These are phyloP conservation scores for Spialia ferax DNA, from an alignment of 2,888 invertebrate species.

Conservation along the genomic window DNA sequence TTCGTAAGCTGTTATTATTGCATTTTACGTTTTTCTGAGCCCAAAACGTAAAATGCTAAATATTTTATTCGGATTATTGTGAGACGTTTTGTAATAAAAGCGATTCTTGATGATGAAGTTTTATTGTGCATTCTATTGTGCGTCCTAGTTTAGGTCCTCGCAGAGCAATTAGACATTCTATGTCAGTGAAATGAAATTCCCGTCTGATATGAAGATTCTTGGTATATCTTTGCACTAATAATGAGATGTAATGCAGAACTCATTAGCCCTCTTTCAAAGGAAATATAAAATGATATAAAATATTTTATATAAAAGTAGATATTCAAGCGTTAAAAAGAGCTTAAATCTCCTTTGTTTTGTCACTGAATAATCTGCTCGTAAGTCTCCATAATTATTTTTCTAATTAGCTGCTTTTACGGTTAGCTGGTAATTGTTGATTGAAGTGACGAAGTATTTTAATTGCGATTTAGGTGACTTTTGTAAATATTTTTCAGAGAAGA, in stretches of 20 bases:
- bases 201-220: constrained; percentile 12
- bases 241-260: background rate
- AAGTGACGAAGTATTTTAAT: background rate
- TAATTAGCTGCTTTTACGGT: constrained; percentile 20
- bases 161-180: constrained; percentile 9
- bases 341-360: background rate
- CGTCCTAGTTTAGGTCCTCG: constrained; percentile 10
- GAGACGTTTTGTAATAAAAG: constrained; percentile 63
- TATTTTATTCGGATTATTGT: constrained; percentile 45
- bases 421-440: background rate
- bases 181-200: constrained; percentile 27
- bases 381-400: background rate
- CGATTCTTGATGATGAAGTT: constrained; percentile 47
- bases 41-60: constrained; percentile 76
- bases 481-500: background rate
- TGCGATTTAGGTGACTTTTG: no score
- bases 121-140: constrained; percentile 26
- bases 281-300: background rate
- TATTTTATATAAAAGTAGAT: no score
- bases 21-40: constrained; percentile 80
- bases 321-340: background rate
- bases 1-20: constrained; percentile 49
- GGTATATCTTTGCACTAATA: background rate
- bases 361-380: background rate
- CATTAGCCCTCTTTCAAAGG: background rate